Evolutionary conservation across 2,797 vertebrate species (phyloP), one percentile per base, ranked within the genome.

Genomic region (Pagetopsis macropterus): DNA sequence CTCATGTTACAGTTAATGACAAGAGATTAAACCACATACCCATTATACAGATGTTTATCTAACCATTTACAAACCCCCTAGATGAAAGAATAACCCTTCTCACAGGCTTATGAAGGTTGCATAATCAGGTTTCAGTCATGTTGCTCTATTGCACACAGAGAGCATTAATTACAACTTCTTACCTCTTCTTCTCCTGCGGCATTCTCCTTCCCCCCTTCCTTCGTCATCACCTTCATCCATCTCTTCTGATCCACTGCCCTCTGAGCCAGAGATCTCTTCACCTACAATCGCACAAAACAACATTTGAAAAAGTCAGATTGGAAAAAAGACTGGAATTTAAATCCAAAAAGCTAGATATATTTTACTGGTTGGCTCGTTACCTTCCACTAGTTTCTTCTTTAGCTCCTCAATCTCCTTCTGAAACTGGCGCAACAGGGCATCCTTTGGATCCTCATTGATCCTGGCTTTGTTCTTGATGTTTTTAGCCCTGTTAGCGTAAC

Each of bases 381-480:
- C 98, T 96, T 99, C 97, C 75, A 98, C 96, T 64, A 99, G 91
- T 72, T 99, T 99, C 84, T 96, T 99, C 91, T 96, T 99, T 15
- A 99, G 95, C 70, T 99, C 98, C 87, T 99, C 98, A 10, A 99
- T 99, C 93, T 99, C 98, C 72, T 99, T 99, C 83, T 99, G 98
- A 92, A 99, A 99, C 84, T 99, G 96, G 10, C 97, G 96, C 27
- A 99, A 90, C 7, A 99, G 86, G 31, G 98, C 98, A 72, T 99
- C 98, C 81, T 99, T 99, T 48, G 98, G 98, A 83, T 99, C 98
- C 77, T 99, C 98, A 3, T 99, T 99, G 84, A 99, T 99, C 90
- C 98, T 95, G 75, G 98, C 98, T 91, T 99, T 99, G 89, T 99
- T 99, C 93, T 99, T 99, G 81, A 99, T 99, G 89, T 99, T 99